These are phyloP conservation scores for Drosophila auraria DNA, from an alignment of 1,140 invertebrate species.

Conservation along the genomic window DNA sequence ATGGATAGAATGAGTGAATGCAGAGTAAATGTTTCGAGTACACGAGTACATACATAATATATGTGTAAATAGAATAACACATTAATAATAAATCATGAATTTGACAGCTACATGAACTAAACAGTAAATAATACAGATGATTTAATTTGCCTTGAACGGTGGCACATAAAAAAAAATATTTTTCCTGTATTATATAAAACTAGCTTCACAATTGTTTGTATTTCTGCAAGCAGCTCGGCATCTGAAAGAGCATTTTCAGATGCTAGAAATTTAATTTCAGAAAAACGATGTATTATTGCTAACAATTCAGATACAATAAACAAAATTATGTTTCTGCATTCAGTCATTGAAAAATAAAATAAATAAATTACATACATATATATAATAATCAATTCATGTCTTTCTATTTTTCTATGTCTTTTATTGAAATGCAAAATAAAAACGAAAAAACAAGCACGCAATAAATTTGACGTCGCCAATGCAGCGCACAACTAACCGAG, in stretches of 20 bases:
- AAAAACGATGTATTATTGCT: neutral
- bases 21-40: neutral
- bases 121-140: too few relatives aligned
- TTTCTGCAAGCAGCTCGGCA: too few relatives aligned
- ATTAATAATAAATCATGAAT: too few relatives aligned
- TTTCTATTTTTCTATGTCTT: slow-evolving; percentile 2
- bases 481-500: neutral
- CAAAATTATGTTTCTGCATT: neutral
- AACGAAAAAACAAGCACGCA: neutral
- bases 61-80: too few relatives aligned
- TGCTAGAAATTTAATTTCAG: too few relatives aligned
- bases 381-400: neutral
- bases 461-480: neutral
- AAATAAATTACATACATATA: neutral
- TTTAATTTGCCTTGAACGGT: too few relatives aligned
- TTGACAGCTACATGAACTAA: too few relatives aligned
- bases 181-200: too few relatives aligned
- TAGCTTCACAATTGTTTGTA: too few relatives aligned
- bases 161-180: too few relatives aligned
- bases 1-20: neutral
- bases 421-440: neutral
- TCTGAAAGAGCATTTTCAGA: too few relatives aligned
- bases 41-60: too few relatives aligned
- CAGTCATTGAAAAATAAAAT: neutral
- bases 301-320: slow-evolving; percentile 1